phyloP scores from a whole-genome alignment of 2,888 invertebrate species.

The Hydropsyche betteni region DNA sequence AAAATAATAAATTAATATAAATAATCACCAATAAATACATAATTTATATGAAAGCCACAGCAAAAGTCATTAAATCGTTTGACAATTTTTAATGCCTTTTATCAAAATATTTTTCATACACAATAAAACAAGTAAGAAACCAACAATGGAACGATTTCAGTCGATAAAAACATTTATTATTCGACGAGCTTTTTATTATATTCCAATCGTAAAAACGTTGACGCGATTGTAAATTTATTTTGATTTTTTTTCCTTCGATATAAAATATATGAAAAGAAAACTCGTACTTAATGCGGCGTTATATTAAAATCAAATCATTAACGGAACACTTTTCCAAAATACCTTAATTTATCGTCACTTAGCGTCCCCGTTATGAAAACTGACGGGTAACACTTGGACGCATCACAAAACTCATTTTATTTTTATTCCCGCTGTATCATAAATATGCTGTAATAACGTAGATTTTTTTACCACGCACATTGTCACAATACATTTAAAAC shows the following conservation, averaged over 20 bases:
- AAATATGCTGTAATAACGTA: neutral
- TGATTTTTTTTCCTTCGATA: neutral
- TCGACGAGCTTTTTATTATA: neutral
- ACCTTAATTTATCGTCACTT: slow-evolving; percentile 27
- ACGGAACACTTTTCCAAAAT: slow-evolving; percentile 11
- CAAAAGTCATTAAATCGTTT: too few species aligned
- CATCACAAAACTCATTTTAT: slow-evolving; percentile 9
- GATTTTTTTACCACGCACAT: too few species aligned
- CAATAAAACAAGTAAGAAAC: neutral
- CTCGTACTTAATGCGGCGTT: too few species aligned
- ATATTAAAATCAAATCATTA: slow-evolving; percentile 26
- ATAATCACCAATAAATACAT: too few species aligned
- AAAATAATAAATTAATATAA: too few species aligned
- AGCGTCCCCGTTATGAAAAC: slow-evolving; percentile 5
- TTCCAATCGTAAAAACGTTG: neutral
- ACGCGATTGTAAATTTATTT: slow-evolving; percentile 29
- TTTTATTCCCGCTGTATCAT: slow-evolving; percentile 7
- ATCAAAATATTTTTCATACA: too few species aligned
- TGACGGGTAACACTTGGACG: neutral
- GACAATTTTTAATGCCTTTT: too few species aligned
- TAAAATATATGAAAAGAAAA: too few species aligned
- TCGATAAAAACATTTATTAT: neutral
- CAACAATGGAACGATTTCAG: neutral
- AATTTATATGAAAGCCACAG: too few species aligned
- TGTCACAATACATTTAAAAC: too few species aligned